These are phyloP conservation scores for Phaedon cochleariae DNA, from an alignment of 2,888 invertebrate genomes.

Conservation along the genomic window DNA sequence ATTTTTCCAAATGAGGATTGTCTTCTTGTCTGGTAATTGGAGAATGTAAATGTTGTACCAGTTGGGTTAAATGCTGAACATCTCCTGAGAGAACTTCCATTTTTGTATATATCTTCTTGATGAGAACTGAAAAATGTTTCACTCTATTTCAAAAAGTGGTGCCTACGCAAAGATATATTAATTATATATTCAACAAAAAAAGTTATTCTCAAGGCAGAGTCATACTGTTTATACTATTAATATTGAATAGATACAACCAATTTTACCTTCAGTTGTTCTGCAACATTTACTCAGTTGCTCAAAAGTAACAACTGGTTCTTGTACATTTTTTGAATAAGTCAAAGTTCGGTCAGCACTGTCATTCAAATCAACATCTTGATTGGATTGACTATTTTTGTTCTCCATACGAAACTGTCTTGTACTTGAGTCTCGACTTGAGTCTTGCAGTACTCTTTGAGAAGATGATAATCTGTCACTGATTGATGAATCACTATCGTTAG, in stretches of 20 bases:
- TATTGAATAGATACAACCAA: neutral
- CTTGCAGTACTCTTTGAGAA: too few relatives aligned
- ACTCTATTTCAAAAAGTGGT: too few relatives aligned
- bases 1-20: neutral
- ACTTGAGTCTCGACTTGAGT: too few relatives aligned
- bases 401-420: too few relatives aligned
- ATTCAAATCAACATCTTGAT: neutral
- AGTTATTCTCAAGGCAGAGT: too few relatives aligned
- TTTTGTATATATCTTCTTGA: neutral
- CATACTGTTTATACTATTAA: too few relatives aligned
- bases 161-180: too few relatives aligned
- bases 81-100: neutral
- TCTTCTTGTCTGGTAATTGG: neutral
- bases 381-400: too few relatives aligned
- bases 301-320: neutral
- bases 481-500: too few relatives aligned
- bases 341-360: neutral
- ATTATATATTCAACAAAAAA: too few relatives aligned
- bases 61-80: neutral
- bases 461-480: too few relatives aligned
- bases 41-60: neutral
- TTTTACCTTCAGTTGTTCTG: neutral
- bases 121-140: neutral
- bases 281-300: neutral
- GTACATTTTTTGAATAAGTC: neutral